Base-by-base conservation (phyloP, 1,140 invertebrate species). In the Tetramorium simillimum region DNA sequence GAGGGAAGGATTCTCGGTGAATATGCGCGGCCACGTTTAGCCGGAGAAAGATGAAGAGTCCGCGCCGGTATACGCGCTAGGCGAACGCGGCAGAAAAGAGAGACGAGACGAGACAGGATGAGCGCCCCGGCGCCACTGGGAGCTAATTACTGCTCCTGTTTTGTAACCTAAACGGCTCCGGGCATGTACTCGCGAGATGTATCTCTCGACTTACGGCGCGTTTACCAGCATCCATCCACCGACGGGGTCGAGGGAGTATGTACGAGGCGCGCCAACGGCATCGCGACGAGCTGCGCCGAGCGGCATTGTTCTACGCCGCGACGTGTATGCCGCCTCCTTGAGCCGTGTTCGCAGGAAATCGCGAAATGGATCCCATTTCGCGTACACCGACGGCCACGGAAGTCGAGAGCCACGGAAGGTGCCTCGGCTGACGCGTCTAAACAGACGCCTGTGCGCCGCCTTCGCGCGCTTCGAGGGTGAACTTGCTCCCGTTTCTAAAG, bases 91-190 rank as follows among this genome's bases (percentile, higher is more conserved):
- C 24, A 46, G 46, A 10, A 24, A 75, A 65, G 78, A 87, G 78
- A 76, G 78, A 76, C 7, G 69, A 67, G 58, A 33, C 63, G 65
- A 75, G 56, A 73, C 56, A 43, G 80, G 81, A 88, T 73, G 80
- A 88, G 67, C 14, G 73, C 7, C 24, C 16, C 86, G 90, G 82
- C 91, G 89, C 92, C 86, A 90, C 60, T 49, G 78, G 65, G 65
- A 92, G 91, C 93, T 94, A 93, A 93, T 94, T 93, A 94, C 91
- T 86, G 77, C 70, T 86, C 90, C 85, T 92, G 92, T 93, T 94
- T 94, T 93, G 93, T 92, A 95, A 94, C 89, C 89, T 91, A 92
- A 93, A 92, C 89, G 76, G 87, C 89, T 85, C 58, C 85, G 78
- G 84, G 84, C 78, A 49, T 90, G 75, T 91, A 90, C 76, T 85